phyloP scores from a whole-genome alignment of 2,113 vertebrate species.

The Melanerpes formicivorus region DNA sequence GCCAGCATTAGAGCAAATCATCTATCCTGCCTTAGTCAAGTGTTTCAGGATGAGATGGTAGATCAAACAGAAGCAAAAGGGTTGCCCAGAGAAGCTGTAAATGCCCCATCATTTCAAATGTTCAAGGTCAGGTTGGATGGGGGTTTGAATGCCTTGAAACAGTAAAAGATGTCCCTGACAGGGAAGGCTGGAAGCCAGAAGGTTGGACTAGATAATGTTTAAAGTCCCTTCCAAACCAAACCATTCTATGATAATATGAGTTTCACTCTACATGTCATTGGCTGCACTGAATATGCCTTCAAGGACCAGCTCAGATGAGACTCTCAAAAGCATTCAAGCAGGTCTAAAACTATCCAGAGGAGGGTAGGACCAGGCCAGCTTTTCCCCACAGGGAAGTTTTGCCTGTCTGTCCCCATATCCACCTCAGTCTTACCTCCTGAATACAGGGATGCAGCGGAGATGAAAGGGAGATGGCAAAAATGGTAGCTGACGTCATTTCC shows the following conservation, averaged over 20 bases:
- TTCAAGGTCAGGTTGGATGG: not conserved
- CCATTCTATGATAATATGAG: not conserved
- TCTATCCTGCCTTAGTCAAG: not conserved
- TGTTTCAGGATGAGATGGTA: not conserved
- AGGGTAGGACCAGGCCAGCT: not conserved
- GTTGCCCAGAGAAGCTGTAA: not conserved
- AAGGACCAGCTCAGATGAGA: not conserved
- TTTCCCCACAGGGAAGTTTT: not conserved
- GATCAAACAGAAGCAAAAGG: not conserved
- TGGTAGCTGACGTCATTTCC: conserved; percentile 82
- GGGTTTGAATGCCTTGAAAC: not conserved
- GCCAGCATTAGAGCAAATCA: not conserved
- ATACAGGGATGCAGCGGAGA: conserved; percentile 89
- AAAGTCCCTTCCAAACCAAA: not conserved
- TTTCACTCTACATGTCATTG: not conserved
- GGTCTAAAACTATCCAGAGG: not conserved
- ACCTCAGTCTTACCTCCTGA: not conserved
- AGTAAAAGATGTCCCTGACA: not conserved
- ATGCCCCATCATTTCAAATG: not conserved
- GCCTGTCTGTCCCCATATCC: not conserved
- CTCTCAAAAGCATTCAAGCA: not conserved
- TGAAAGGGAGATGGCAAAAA: conserved; percentile 88
- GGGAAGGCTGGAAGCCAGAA: too few relatives aligned
- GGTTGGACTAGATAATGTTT: not conserved
- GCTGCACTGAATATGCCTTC: not conserved